Evolutionary conservation across 53 echinoderm and acorn worm genomes (phyloP).

Genomic region (Crossaster papposus): DNA sequence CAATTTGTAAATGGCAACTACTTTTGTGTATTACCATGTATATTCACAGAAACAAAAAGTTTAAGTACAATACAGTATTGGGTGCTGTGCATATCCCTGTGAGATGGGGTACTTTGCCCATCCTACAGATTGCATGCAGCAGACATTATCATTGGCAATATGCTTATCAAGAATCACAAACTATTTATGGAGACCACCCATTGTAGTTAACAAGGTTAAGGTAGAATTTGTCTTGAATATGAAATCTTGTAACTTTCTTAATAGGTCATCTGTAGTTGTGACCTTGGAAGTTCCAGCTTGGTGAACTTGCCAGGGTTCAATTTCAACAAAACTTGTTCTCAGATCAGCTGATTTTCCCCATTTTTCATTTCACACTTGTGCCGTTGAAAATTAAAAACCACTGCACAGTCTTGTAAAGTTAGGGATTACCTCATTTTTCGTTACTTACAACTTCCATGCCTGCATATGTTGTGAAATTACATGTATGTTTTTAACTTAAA

Average conservation of each 20-base stretch:
- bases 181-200: not conserved
- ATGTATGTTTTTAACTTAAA: too few species aligned
- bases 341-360: too few species aligned
- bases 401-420: too few species aligned
- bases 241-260: not conserved
- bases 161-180: not conserved
- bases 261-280: not conserved
- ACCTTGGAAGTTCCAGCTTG: not conserved
- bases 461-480: too few species aligned
- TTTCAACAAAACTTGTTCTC: too few species aligned
- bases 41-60: not conserved
- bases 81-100: conserved; percentile 64
- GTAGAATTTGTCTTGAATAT: not conserved
- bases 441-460: too few species aligned
- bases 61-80: not conserved
- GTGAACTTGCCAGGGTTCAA: too few species aligned
- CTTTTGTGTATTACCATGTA: too few species aligned
- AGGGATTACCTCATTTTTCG: too few species aligned
- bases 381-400: too few species aligned
- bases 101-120: conserved; percentile 28
- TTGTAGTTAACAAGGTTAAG: not conserved
- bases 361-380: too few species aligned
- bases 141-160: conserved; percentile 34
- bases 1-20: too few species aligned
- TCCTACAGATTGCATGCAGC: conserved; percentile 52